These are phyloP conservation scores for Lethenteron reissneri DNA, from an alignment of 2,113 vertebrate species.

Conservation along the genomic window DNA sequence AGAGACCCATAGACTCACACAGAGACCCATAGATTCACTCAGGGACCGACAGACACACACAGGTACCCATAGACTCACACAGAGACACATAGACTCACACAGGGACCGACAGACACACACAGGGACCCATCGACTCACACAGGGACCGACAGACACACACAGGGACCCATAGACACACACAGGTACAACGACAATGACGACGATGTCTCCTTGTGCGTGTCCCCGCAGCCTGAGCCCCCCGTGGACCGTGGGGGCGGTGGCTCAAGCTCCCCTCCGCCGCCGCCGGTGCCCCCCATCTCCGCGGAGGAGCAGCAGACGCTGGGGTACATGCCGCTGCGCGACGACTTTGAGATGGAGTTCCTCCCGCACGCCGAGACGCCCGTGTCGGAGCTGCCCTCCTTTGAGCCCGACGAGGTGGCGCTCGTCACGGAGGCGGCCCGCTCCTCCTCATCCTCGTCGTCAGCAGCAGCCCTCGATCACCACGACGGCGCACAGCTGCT, in stretches of 20 bases:
- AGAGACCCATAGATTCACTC: too few species aligned
- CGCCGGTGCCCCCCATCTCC: conserved; percentile 42
- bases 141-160: too few species aligned
- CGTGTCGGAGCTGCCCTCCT: conserved; percentile 77
- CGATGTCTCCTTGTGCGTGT: conserved; percentile 64
- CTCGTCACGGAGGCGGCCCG: too few species aligned
- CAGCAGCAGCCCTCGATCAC: too few species aligned
- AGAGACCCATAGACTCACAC: too few species aligned
- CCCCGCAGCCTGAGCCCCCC: conserved; percentile 33
- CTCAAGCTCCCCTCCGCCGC: conserved; percentile 11
- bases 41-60: too few species aligned
- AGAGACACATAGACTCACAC: too few species aligned
- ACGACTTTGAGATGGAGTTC: conserved; percentile 90
- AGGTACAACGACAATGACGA: conserved; percentile 84
- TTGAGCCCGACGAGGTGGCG: conserved; percentile 69
- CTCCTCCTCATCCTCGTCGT: too few species aligned
- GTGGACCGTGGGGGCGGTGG: too few species aligned
- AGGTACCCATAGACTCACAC: too few species aligned
- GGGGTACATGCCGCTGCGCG: conserved; percentile 86
- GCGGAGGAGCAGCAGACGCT: conserved; percentile 80
- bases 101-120: too few species aligned
- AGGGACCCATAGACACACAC: conserved; percentile 11
- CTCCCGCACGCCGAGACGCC: conserved; percentile 85
- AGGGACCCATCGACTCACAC: too few species aligned
- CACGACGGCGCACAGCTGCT: conserved; percentile 17